Conservation (phyloP, 2,888 invertebrate species). For the Copidosoma aretas region DNA sequence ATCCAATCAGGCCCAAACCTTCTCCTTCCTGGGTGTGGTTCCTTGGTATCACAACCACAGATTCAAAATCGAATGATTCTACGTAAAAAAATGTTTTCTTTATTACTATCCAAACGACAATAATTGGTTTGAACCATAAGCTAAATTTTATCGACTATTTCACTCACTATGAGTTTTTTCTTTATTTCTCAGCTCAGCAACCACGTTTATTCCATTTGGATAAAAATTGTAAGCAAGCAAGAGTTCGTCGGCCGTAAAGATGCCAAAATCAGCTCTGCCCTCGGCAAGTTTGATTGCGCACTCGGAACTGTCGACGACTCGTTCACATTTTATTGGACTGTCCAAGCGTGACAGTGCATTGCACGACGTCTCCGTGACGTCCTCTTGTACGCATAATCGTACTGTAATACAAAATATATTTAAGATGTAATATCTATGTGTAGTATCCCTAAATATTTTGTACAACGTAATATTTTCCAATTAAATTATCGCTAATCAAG, state of each 20-base stretch:
- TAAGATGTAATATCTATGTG: not conserved
- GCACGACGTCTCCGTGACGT: conserved; percentile 39
- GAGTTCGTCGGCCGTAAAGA: conserved; percentile 53
- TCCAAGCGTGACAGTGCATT: conserved; percentile 34
- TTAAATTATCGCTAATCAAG: too few species aligned
- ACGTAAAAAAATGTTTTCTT: not conserved
- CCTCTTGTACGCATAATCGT: conserved; percentile 47
- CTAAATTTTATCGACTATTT: too few species aligned
- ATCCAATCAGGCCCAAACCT: conserved; percentile 64
- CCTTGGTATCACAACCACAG: conserved; percentile 68
- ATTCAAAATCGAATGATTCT: conserved; percentile 68
- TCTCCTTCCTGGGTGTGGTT: conserved; percentile 57
- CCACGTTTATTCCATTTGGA: conserved; percentile 47
- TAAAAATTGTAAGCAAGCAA: conserved; percentile 63
- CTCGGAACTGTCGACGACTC: conserved; percentile 64
- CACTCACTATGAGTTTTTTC: conserved; percentile 35
- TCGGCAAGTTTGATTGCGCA: conserved; percentile 68
- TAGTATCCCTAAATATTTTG: too few species aligned
- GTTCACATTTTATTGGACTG: conserved; percentile 47
- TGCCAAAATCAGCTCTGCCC: conserved; percentile 67
- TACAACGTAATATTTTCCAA: too few species aligned
- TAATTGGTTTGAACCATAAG: too few species aligned
- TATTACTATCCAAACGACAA: too few species aligned
- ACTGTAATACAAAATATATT: conserved; percentile 36
- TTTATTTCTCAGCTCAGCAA: conserved; percentile 52